Evolutionary conservation across 2,888 invertebrate species (phyloP), one percentile per base, ranked within the genome.

Genomic region (Ryuthela nishihirai): DNA sequence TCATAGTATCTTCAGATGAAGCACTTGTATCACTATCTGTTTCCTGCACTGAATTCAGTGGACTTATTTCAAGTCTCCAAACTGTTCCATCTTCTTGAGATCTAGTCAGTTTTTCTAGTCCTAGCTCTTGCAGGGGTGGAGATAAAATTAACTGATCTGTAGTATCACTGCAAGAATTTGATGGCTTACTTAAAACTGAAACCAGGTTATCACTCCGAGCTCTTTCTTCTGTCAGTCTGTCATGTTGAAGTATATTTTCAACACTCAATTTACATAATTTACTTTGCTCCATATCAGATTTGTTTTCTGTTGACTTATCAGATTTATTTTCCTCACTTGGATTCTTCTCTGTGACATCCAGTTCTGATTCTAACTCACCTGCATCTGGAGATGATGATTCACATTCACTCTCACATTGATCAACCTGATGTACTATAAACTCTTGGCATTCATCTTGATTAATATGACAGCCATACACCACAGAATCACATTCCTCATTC

Each of bases 1-100:
- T 67, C 53, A 67, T 65, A 3, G 67, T 67, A 36, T 65, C 67
- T 44, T 67, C 65, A 9, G 67, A 67, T 2, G 65, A 65, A 34
- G 36, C 17, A 43, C 54, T 62, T 1, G 65, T 61, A 12, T 67
- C 67, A 41, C 65, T 67, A 25, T 65, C 65, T 10, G 62, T 64
- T 41, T 65, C 65, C 12, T 58, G 59, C 17, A 65, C 46, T 12
- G 65, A 65, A 39, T 59, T 65, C 18, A 64, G 46, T 17, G 65
- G 65, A 38, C 65, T 65, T 4, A 65, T 50, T 21, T 65, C 62
- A 15, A 65, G 46, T 21, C 62, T 55, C 48, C 59, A 58, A 9
- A 62, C 41, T n/a, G 41, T 24, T 21, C 54, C 49, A 21, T 54
- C 49, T 15, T 48, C 43, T 38, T 54, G 59, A 10, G 59, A 52